Conservation (phyloP, 1,140 invertebrate genomes). For the Triops cancriformis region DNA sequence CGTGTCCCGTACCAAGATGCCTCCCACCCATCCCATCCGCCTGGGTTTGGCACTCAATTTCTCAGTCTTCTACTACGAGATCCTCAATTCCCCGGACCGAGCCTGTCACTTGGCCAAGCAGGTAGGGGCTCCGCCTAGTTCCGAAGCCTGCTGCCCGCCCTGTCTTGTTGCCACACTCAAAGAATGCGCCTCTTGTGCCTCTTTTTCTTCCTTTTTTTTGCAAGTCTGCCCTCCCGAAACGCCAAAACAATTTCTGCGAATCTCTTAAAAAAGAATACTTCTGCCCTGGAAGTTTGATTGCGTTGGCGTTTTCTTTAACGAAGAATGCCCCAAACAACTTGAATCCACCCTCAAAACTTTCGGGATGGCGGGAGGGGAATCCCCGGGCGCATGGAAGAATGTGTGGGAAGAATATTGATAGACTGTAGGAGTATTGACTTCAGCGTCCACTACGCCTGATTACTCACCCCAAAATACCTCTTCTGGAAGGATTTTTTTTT, state of each 20-base stretch:
- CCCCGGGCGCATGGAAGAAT: background rate
- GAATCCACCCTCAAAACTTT: too few relatives aligned
- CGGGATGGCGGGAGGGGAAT: background rate
- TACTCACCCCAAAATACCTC: background rate
- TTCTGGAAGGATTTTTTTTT: background rate
- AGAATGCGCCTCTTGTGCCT: conserved; percentile 1
- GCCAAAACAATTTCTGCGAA: background rate
- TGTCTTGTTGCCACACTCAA: conserved; percentile 17
- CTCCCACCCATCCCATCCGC: conserved; percentile 93
- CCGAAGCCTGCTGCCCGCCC: conserved; percentile 14
- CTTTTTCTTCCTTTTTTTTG: conserved; percentile 18
- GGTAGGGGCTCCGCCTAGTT: conserved; percentile 50
- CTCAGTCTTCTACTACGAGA: conserved; percentile 99
- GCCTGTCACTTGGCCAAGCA: conserved; percentile 95
- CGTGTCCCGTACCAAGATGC: conserved; percentile 96
- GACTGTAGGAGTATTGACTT: background rate
- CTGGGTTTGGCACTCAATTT: conserved; percentile 95
- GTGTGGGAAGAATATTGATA: background rate
- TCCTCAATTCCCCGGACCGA: conserved; percentile 90
- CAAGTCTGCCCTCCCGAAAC: background rate
- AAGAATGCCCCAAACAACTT: background rate
- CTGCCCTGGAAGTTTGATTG: background rate
- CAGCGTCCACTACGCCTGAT: background rate
- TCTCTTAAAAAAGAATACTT: background rate
- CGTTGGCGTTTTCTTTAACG: background rate